Evolutionary conservation across 2,797 vertebrate species (phyloP).

Genomic region (Limosa lapponica): DNA sequence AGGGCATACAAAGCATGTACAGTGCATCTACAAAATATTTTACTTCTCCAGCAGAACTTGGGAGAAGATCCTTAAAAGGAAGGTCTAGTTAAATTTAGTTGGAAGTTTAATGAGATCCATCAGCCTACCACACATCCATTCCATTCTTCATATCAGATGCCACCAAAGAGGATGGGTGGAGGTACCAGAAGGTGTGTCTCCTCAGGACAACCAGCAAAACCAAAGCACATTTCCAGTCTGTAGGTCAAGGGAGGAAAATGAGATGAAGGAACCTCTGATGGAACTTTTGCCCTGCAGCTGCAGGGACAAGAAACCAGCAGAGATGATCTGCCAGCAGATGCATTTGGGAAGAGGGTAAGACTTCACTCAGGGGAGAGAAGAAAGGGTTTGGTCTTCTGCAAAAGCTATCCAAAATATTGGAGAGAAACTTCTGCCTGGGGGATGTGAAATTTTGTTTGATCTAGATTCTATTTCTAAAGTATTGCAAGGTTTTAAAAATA

Average conservation of each 20-base stretch:
- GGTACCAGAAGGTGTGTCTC: neutral
- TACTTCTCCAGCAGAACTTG: neutral
- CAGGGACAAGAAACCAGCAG: neutral
- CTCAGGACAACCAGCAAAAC: neutral
- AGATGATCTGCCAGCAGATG: neutral
- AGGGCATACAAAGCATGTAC: too few relatives aligned
- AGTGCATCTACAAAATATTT: fast-evolving
- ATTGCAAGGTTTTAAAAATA: neutral
- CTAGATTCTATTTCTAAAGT: neutral
- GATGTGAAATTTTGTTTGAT: neutral
- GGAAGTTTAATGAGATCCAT: too few relatives aligned
- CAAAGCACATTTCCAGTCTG: neutral
- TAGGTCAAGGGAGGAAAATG: neutral
- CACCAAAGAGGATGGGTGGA: neutral
- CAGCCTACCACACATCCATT: neutral
- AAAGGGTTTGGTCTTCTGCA: neutral
- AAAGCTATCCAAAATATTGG: neutral
- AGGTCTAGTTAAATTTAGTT: neutral
- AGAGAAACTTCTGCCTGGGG: neutral
- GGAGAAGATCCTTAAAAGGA: neutral
- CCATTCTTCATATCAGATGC: neutral
- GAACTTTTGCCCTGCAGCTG: neutral
- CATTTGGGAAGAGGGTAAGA: neutral
- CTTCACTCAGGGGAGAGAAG: neutral
- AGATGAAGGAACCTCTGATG: neutral